Conservation (phyloP, 2,797 vertebrate genomes). For the Propithecus deckenii region DNA sequence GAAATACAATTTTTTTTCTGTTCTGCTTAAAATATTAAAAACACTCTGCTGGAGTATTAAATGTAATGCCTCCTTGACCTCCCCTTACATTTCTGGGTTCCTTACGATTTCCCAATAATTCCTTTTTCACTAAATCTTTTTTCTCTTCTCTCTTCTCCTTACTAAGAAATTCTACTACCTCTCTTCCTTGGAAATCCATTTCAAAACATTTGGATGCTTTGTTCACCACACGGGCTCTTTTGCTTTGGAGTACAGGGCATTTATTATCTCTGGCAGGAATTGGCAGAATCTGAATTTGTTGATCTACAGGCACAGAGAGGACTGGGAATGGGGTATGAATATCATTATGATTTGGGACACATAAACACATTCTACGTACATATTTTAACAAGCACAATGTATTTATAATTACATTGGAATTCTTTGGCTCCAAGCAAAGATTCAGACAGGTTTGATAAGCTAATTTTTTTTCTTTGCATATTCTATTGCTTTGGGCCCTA, state of each 20-base stretch:
- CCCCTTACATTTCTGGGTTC: background rate
- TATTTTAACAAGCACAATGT: conserved; percentile 49
- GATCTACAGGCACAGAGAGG: background rate
- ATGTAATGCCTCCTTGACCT: conserved; percentile 54
- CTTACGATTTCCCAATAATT: conserved; percentile 48
- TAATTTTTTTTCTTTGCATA: background rate
- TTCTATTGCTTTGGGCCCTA: background rate
- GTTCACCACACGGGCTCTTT: conserved; percentile 29
- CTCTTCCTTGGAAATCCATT: conserved; percentile 47
- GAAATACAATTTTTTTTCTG: conserved; percentile 48
- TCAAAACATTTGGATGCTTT: conserved; percentile 37
- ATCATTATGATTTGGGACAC: background rate
- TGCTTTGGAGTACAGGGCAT: conserved; percentile 10
- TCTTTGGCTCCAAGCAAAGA: conserved; percentile 55
- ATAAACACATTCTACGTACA: background rate
- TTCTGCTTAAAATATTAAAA: conserved; percentile 72
- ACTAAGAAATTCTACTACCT: conserved; percentile 51
- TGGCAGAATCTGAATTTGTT: conserved; percentile 30
- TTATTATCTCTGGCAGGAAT: background rate
- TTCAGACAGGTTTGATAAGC: background rate
- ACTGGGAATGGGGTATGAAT: background rate
- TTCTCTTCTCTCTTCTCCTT: conserved; percentile 38
- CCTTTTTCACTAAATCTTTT: background rate
- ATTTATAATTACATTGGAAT: background rate
- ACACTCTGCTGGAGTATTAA: conserved; percentile 30